These are phyloP conservation scores for Drosophila nr. perissopoda DNA, from an alignment of 2,888 invertebrate species.

Conservation along the genomic window DNA sequence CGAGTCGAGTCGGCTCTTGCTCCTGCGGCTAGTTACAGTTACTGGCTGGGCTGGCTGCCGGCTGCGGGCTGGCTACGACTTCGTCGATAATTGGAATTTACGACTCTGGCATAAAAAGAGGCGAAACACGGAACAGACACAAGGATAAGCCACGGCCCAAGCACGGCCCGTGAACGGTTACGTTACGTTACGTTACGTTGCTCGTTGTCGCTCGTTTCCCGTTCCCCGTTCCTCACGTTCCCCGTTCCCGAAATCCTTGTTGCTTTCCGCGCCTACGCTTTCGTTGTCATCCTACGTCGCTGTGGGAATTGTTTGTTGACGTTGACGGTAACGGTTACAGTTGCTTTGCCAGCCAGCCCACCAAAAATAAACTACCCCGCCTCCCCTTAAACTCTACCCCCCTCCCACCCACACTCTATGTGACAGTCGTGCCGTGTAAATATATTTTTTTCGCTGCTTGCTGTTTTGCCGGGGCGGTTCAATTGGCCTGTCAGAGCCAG, in stretches of 20 bases:
- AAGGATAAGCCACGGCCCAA: conserved; percentile 52
- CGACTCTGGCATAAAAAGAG: conserved; percentile 77
- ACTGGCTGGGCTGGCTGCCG: conserved; percentile 14
- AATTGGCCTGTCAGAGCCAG: conserved; percentile 77
- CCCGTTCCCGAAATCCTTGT: conserved; percentile 2
- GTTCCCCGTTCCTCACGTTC: conserved; percentile 19
- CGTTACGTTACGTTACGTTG: conserved; percentile 6
- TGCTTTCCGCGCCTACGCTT: neutral
- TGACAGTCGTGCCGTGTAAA: conserved; percentile 65
- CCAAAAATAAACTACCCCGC: neutral
- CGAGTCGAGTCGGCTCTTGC: conserved; percentile 38
- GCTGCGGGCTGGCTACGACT: conserved; percentile 58
- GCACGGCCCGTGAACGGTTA: conserved; percentile 51
- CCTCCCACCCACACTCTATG: conserved; percentile 1
- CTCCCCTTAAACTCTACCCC: too few species aligned
- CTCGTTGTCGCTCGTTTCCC: conserved; percentile 25
- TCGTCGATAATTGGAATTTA: conserved; percentile 80
- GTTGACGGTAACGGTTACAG: conserved; percentile 38
- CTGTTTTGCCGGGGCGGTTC: conserved; percentile 48
- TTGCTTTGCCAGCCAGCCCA: conserved; percentile 17
- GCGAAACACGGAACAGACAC: conserved; percentile 47
- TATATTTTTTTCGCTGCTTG: conserved; percentile 49
- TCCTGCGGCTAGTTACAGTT: conserved; percentile 5
- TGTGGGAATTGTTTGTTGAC: conserved; percentile 54
- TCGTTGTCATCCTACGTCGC: conserved; percentile 33